These are phyloP conservation scores for Sussaba pulchella DNA, from an alignment of 2,888 invertebrate species.

Conservation along the genomic window DNA sequence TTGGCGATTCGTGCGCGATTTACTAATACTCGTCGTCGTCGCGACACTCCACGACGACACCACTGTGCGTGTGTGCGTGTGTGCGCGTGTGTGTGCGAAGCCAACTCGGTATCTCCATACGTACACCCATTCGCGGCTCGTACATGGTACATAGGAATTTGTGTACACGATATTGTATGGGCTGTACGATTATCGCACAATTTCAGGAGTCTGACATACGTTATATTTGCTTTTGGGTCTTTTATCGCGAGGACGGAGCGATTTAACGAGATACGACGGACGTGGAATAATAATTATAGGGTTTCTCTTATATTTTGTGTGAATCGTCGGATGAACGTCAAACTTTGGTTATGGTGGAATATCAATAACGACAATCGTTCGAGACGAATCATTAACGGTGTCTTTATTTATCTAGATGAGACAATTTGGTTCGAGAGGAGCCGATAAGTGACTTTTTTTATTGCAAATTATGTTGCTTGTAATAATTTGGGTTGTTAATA, in stretches of 20 bases:
- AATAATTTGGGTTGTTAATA: too few species aligned
- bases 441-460: too few species aligned
- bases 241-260: conserved; percentile 44
- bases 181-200: background rate
- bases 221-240: conserved; percentile 31
- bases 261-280: conserved; percentile 36
- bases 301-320: conserved; percentile 33
- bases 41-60: background rate
- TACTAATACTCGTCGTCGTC: conserved; percentile 15
- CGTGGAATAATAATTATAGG: conserved; percentile 45
- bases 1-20: conserved; percentile 34
- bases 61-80: too few species aligned
- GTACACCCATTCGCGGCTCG: background rate
- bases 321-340: background rate
- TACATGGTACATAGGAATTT: background rate
- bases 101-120: conserved; percentile 13
- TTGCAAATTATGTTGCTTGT: too few species aligned
- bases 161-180: background rate
- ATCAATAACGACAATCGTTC: background rate
- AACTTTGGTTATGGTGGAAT: conserved; percentile 9
- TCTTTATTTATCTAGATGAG: too few species aligned
- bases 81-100: background rate
- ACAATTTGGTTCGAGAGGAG: too few species aligned
- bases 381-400: background rate
- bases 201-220: conserved; percentile 1